Percentiles rank a stretch among this genome's conserved stretches.
phyloP scores from a whole-genome alignment of 2,888 invertebrate species.

The Andrena fulva region DNA sequence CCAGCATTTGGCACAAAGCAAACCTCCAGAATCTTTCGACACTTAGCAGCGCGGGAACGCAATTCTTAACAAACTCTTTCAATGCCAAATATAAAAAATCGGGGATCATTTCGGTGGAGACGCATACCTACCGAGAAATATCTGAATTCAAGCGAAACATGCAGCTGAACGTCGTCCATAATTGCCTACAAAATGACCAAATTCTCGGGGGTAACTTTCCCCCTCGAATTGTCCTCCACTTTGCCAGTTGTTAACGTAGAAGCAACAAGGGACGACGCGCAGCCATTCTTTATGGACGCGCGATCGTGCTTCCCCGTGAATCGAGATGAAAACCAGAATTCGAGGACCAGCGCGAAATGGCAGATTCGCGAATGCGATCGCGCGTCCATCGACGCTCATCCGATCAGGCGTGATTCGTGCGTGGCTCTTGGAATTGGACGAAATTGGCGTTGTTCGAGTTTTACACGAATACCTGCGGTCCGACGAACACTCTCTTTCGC shows the following conservation, averaged over 20 bases:
- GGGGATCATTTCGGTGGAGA: constrained; percentile 11
- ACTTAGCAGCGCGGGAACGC: background rate
- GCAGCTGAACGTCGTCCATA: constrained; percentile 42
- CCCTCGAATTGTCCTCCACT: too few relatives aligned
- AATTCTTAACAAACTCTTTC: background rate
- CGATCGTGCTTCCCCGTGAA: constrained; percentile 15
- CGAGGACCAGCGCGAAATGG: background rate
- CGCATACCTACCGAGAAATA: background rate
- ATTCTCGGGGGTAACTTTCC: too few relatives aligned
- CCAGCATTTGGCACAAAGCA: constrained; percentile 19
- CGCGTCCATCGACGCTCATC: constrained; percentile 59
- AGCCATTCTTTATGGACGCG: constrained; percentile 38
- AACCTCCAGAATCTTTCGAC: background rate
- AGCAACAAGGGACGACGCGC: constrained; percentile 15
- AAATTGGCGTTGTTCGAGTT: constrained; percentile 39
- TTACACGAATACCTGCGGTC: background rate
- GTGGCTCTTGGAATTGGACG: constrained; percentile 15
- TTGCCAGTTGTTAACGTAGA: background rate
- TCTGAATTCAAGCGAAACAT: constrained; percentile 62
- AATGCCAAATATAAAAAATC: constrained; percentile 29
- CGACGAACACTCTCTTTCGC: background rate
- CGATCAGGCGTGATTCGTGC: constrained; percentile 61
- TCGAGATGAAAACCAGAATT: constrained; percentile 9
- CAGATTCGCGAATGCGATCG: constrained; percentile 33
- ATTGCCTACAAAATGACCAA: background rate